Base-by-base conservation (phyloP, 1,140 invertebrate species). In the Steinernema feltiae region DNA sequence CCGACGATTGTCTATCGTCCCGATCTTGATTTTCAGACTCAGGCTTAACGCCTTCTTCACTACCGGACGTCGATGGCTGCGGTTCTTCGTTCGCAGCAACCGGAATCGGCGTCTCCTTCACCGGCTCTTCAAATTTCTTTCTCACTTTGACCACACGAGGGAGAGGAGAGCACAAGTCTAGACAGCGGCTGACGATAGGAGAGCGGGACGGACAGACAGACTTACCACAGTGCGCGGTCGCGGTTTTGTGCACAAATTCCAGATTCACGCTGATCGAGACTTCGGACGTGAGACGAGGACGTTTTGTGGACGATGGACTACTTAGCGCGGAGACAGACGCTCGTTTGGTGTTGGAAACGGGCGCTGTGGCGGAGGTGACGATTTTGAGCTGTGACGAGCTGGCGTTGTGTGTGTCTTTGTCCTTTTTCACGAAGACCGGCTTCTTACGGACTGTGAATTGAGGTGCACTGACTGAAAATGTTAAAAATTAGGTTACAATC, bases 401-500 rank as follows among this genome's bases (percentile, higher is more conserved):
- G 24, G 53, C 12, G 24, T 12, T 3, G 24, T 63, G 53, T 3
- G 24, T 21, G 24, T 63, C 53, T 63, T 63, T 63, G 53, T 63
- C 53, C 53, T 63, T 63, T 21, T 63, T 63, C 53, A n/a, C 15
- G 53, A 63, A 63, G 24, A 41, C 35, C 35, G 53, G 53, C 24
- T 63, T 63, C 24, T 63, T 63, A 21, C 53, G 53, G 15, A 63
- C 24, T n/a, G 53, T 63, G 53, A 63, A 63, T 21, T 63, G 53
- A 7, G 53, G 53, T 3, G 53, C 53, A 21, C 53, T 27, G 24
- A 63, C 53, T 63, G 53, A 63, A 63, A 63, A 17, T 21, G 35
- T 7, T 7, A 7, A 18, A 41, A 41, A 41, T n/a, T n/a, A n/a
- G n/a, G n/a, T 41, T 7, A 18, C 35, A 7, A 41, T 41, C 18